Evolutionary conservation across 2,888 invertebrate genomes (phyloP).

Genomic region (Trissoscelio sp.): DNA sequence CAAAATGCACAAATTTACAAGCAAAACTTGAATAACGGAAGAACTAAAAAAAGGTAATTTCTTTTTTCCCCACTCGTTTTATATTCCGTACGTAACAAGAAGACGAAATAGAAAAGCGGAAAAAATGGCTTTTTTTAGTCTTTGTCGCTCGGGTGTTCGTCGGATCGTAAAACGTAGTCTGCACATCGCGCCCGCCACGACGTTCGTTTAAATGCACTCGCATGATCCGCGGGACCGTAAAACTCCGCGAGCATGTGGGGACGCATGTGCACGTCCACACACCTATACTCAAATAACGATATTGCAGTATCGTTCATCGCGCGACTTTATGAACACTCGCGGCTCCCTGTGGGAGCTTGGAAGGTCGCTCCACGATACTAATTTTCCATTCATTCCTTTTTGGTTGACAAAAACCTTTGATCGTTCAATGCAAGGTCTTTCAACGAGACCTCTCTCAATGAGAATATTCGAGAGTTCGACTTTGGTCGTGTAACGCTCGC

Average conservation of each 20-base stretch:
- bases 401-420: slow-evolving; percentile 60
- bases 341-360: slow-evolving; percentile 52
- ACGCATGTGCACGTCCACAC: background rate
- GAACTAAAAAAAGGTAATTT: background rate
- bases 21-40: slow-evolving; percentile 28
- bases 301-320: slow-evolving; percentile 76
- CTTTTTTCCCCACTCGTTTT: background rate
- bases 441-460: slow-evolving; percentile 39
- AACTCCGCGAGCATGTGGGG: slow-evolving; percentile 69
- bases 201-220: slow-evolving; percentile 69
- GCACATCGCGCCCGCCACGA: slow-evolving; percentile 45
- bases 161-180: slow-evolving; percentile 61
- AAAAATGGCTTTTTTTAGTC: slow-evolving; percentile 54
- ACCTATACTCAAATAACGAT: no score
- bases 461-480: background rate
- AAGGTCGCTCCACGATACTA: slow-evolving; percentile 50
- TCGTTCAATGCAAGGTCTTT: slow-evolving; percentile 56
- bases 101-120: slow-evolving; percentile 48
- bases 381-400: slow-evolving; percentile 57
- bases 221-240: slow-evolving; percentile 72
- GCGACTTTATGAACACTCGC: slow-evolving; percentile 74
- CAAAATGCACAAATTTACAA: slow-evolving; percentile 22
- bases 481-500: background rate
- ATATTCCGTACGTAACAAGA: slow-evolving; percentile 24
- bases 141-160: slow-evolving; percentile 51